phyloP scores from a whole-genome alignment of 1,140 invertebrate genomes.

The Anthonomus grandis region DNA sequence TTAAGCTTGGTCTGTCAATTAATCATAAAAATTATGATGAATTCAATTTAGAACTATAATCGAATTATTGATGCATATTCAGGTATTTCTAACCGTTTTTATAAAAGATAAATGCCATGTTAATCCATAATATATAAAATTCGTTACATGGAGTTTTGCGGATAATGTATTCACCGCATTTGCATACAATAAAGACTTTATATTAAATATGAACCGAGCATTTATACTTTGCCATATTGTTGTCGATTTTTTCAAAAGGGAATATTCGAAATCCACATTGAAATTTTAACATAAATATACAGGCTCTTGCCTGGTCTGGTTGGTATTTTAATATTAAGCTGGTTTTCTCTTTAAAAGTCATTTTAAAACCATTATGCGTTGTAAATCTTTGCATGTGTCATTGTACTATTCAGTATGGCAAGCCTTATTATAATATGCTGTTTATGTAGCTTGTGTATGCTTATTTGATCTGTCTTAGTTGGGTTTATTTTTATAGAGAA shows the following conservation, averaged over 20 bases:
- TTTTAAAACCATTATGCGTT: constrained; percentile 11
- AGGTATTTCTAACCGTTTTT: too few relatives aligned
- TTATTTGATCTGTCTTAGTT: too few relatives aligned
- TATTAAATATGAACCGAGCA: constrained; percentile 31
- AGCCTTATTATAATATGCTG: not conserved
- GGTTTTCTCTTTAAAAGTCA: constrained; percentile 16
- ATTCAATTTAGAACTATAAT: too few relatives aligned
- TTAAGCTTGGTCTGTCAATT: too few relatives aligned
- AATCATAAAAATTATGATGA: too few relatives aligned
- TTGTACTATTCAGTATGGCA: not conserved
- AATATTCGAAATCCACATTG: constrained; percentile 30
- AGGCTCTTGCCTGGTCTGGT: not conserved
- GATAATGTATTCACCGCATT: constrained; percentile 28
- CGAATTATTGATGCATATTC: too few relatives aligned
- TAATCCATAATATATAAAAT: constrained; percentile 30
- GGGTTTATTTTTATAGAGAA: too few relatives aligned
- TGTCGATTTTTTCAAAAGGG: constrained; percentile 23
- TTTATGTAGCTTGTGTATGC: too few relatives aligned
- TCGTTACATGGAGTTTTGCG: constrained; percentile 26
- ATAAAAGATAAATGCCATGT: constrained; percentile 22
- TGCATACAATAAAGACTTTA: constrained; percentile 32
- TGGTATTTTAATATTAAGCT: constrained; percentile 25
- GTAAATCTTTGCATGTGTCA: constrained; percentile 7
- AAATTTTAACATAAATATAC: constrained; percentile 30
- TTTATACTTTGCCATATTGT: constrained; percentile 30